A percentile compares a stretch with the other conserved stretches of the same genome.
Conservation (phyloP, 2,113 vertebrate species). For the Scomber japonicus region DNA sequence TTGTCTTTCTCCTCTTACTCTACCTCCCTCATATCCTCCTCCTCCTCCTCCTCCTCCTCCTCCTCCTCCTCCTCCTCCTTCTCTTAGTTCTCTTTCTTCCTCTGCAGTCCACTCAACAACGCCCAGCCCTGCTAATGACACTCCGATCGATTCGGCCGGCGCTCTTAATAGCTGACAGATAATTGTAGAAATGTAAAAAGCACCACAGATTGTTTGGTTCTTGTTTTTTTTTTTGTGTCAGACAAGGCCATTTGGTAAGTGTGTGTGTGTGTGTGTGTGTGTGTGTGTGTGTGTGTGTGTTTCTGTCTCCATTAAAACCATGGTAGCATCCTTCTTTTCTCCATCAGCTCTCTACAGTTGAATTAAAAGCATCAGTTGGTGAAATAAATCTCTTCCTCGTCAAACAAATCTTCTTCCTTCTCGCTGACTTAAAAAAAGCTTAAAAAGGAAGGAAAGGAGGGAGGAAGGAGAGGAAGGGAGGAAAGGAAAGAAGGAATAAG, state of each 20-base stretch:
- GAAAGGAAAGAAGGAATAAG: too few species aligned
- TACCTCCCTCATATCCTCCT: not conserved
- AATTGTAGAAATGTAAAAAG: slow-evolving; percentile 55
- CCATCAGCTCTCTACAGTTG: not conserved
- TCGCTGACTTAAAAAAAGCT: too few species aligned
- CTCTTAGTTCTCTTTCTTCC: not conserved
- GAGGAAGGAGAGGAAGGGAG: too few species aligned
- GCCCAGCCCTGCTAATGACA: slow-evolving; percentile 56
- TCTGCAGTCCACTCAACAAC: slow-evolving; percentile 45
- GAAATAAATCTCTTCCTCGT: too few species aligned
- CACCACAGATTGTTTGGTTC: not conserved
- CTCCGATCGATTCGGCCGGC: slow-evolving; percentile 53
- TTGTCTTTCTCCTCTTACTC: not conserved
- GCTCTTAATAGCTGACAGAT: slow-evolving; percentile 61
- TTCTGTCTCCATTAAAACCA: not conserved
- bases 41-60: too few species aligned
- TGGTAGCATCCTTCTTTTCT: too few species aligned
- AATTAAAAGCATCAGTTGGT: not conserved
- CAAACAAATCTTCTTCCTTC: too few species aligned
- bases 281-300: slow-evolving; percentile 7
- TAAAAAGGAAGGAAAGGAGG: too few species aligned
- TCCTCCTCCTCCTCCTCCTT: not conserved
- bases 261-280: slow-evolving; percentile 10
- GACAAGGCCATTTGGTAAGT: not conserved
- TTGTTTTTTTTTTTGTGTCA: not conserved